Conservation (phyloP, 2,113 vertebrate species). For the Baryphthengus martii region DNA sequence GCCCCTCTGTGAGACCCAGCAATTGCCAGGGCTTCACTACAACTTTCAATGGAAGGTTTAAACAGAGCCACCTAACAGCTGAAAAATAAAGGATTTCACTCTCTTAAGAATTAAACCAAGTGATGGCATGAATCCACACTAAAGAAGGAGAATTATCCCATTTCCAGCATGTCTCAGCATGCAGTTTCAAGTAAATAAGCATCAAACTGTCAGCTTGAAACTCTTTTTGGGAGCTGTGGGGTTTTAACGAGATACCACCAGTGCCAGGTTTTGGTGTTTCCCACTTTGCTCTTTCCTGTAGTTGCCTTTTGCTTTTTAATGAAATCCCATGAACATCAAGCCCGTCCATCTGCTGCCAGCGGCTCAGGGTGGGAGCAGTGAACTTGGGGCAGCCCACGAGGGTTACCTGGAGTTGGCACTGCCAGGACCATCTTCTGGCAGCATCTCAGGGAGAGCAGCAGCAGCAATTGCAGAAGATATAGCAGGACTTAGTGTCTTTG, state of each 20-base stretch:
- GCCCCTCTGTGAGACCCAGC: fast-evolving
- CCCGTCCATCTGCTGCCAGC: fast-evolving
- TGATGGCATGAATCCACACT: neutral
- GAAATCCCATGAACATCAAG: neutral
- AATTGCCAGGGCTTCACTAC: neutral
- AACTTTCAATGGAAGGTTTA: neutral
- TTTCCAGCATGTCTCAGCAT: neutral
- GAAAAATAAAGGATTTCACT: neutral
- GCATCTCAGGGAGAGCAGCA: neutral
- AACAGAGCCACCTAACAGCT: neutral
- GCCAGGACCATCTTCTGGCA: neutral
- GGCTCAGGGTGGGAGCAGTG: neutral
- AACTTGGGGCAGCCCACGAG: neutral
- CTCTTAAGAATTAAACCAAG: neutral
- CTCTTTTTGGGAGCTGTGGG: neutral
- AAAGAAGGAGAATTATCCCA: neutral
- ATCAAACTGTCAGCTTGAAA: neutral
- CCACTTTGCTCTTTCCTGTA: neutral
- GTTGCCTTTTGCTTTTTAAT: neutral
- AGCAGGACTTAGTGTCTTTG: neutral
- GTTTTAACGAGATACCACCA: neutral
- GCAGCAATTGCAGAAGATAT: neutral
- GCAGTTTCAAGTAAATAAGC: neutral
- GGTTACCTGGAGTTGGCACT: neutral
- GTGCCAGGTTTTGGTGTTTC: neutral